Evolutionary conservation across 2,113 vertebrate species (phyloP), one percentile per base, ranked within the genome.

Genomic region (Leptobrachium ailaonicum): DNA sequence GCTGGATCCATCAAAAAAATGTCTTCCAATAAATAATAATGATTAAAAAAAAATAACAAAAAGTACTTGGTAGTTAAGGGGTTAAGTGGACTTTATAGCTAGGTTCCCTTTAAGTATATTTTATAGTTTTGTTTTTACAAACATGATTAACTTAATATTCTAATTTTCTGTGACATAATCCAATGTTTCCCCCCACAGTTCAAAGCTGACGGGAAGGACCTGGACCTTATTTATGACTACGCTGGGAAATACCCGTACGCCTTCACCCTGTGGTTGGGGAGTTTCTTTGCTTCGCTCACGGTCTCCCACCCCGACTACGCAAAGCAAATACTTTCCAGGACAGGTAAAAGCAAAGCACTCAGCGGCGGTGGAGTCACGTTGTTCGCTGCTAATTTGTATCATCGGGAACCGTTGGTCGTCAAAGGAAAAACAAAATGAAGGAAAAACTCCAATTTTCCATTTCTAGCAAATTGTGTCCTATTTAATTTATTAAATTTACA

Each of bases 221-320:
- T 84, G 6, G 53, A 42, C 2, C 43, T 47, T 8, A 0, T 13
- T 4, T 8, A 44, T 14, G 45, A 56, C 7, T 82, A 77, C 47
- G 47, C 72, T 6, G 43, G 64, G 73, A 53, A 80, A 67, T 84
- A 66, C 14, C 75, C 58, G 2, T 82, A 73, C 42, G 83, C 45
- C 58, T 84, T 32, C 58, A 45, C 83, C 9, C 73, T 79, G 47
- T 84, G 83, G 83, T 11, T 83, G 1, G 77, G 77, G 13, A 47
- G 47, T 3, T 84, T 80, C 69, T 6, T 60, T 32, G 71, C 73
- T 62, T 1, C 12, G 0, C 40, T 84, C 8, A 1, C 58, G 3
- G 1, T 80, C 13, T n/a, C 8, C 60, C 82, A 83, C 11, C 83
- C 83, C n/a, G 82, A 84, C 43, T 84, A 84, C n/a, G 74, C 71